Base-by-base conservation (phyloP, 2,888 invertebrate species). In the Altica lythri region DNA sequence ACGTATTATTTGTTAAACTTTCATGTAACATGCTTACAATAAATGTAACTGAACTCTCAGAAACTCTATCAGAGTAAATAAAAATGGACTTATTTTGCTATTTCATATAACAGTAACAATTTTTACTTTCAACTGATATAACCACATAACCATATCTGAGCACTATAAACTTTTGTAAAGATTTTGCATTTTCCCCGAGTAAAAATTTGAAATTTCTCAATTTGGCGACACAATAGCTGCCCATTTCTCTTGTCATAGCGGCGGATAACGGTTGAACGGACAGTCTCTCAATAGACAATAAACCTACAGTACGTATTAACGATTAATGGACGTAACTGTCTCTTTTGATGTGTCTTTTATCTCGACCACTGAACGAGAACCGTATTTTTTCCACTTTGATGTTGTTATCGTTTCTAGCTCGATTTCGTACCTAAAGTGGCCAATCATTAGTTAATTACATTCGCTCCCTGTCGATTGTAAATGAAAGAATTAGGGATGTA, bases 401-500 rank as follows among this genome's bases (percentile, higher is more conserved):
- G 35, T 10, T 25, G 37, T 16, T 47, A 47, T 47, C 47, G 9
- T 16, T 27, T 13, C n/a, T 45, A 19, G 10, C 16, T 30, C 44
- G 13, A 44, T 44, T 43, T 43, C 12, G 22, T 22, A 42, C 47
- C 25, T 16, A 13, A 42, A 40, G 47, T 43, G 43, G 47, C 14
- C 52, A 38, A 14, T 43, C 47, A 48, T 53, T 48, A 53, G 29
- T 29, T 53, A 48, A 53, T 53, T 43, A 47, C 42, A 42, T 47
- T 29, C 47, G 42, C 40, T 25, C 2, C n/a, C n/a, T n/a, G n/a
- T n/a, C n/a, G n/a, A n/a, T n/a, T n/a, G n/a, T n/a, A n/a, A n/a
- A n/a, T n/a, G n/a, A n/a, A n/a, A n/a, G n/a, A n/a, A n/a, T n/a
- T n/a, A n/a, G n/a, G n/a, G n/a, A n/a, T n/a, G n/a, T n/a, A n/a